Conservation (phyloP, 2,113 vertebrate species). For the Danionella cerebrum region DNA sequence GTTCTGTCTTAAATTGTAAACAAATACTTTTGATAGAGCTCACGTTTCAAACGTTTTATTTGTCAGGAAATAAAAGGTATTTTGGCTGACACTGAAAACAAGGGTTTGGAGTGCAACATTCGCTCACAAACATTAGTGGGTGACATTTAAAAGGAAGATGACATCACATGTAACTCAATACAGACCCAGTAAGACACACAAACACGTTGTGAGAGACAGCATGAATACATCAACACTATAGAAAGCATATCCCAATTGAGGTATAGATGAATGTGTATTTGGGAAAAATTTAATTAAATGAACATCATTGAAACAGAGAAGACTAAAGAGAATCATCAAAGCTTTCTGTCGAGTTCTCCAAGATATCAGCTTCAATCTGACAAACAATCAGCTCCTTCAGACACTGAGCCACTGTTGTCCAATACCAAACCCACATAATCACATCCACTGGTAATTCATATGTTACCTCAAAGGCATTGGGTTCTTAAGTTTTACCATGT, state of each 20-base stretch:
- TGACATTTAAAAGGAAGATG: neutral
- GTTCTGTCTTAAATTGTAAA: no score
- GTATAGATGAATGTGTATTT: neutral
- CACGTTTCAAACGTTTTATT: no score
- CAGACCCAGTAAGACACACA: neutral
- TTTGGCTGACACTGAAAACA: neutral
- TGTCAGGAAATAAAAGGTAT: no score
- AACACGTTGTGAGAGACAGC: neutral
- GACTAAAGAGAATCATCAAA: neutral
- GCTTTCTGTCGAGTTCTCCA: neutral
- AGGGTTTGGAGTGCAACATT: neutral
- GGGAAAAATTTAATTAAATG: neutral
- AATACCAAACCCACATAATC: no score
- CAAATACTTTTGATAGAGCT: no score
- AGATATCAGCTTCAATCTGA: neutral
- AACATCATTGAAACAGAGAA: neutral
- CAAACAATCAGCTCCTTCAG: neutral
- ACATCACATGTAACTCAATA: constrained; percentile 21
- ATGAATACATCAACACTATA: neutral
- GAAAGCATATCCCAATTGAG: neutral
- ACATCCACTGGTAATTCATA: neutral
- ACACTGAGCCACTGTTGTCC: neutral
- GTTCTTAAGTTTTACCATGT: no score
- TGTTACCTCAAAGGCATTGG: neutral
- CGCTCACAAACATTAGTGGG: neutral